Evolutionary conservation across 2,113 vertebrate species (phyloP).

Genomic region (Steatornis caripensis): DNA sequence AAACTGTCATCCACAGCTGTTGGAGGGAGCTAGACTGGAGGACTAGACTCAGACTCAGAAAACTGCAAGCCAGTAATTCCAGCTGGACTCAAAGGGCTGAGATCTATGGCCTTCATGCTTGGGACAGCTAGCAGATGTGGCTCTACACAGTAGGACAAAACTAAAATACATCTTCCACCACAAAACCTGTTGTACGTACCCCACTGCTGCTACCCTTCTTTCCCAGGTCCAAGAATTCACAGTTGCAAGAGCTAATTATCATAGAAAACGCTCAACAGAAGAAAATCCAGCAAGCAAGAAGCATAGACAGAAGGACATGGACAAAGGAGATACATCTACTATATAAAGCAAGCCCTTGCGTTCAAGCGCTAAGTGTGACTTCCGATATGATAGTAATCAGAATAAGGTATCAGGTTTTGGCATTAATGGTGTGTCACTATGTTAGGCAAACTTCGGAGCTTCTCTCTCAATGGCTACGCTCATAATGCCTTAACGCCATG

Average conservation of each 20-base stretch:
- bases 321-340: neutral
- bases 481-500: neutral
- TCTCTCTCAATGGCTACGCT: neutral
- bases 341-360: neutral
- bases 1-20: neutral
- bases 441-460: neutral
- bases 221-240: neutral
- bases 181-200: neutral
- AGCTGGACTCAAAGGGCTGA: neutral
- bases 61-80: neutral
- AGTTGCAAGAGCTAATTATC: neutral
- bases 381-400: accelerated
- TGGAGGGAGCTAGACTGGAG: neutral
- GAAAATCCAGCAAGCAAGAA: neutral
- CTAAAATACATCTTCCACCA: neutral
- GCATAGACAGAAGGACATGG: neutral
- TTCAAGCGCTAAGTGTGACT: neutral
- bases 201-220: neutral
- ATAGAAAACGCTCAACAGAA: neutral
- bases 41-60: neutral
- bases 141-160: neutral
- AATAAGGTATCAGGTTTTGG: neutral
- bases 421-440: neutral
- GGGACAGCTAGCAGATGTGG: neutral
- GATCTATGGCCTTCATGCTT: neutral